Evolutionary conservation across 2,888 invertebrate species (phyloP).

Genomic region (Microchrysa polita): DNA sequence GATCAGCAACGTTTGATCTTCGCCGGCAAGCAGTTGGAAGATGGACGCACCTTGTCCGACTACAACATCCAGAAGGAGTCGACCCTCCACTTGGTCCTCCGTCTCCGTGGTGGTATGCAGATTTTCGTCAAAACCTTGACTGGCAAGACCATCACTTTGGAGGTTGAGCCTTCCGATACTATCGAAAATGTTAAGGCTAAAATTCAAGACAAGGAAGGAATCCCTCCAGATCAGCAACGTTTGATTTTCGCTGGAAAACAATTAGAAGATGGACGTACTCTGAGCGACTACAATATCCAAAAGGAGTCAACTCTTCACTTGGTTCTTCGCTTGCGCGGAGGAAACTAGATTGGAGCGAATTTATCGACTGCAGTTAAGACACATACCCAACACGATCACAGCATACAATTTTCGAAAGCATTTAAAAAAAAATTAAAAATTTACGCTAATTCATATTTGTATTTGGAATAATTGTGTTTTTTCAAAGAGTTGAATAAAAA

Average conservation of each 20-base stretch:
- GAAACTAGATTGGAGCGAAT: conserved; percentile 22
- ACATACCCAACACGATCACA: not conserved
- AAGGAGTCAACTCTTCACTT: conserved; percentile 47
- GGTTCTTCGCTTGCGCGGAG: conserved; percentile 44
- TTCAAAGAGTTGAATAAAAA: conserved; percentile 32
- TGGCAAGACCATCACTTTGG: conserved; percentile 47
- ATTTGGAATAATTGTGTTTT: not conserved
- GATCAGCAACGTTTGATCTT: conserved; percentile 48
- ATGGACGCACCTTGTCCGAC: conserved; percentile 45
- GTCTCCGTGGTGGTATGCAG: conserved; percentile 46
- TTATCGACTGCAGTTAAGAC: not conserved
- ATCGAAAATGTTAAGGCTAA: conserved; percentile 46
- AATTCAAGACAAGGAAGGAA: conserved; percentile 46
- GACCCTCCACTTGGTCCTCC: conserved; percentile 45
- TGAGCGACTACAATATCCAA: conserved; percentile 46
- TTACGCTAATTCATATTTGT: conserved; percentile 32
- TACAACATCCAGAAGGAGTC: conserved; percentile 47
- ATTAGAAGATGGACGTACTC: conserved; percentile 45
- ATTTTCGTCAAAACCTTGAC: conserved; percentile 47
- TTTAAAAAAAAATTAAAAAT: conserved; percentile 30
- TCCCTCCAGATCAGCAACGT: conserved; percentile 47
- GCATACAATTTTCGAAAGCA: conserved; percentile 29
- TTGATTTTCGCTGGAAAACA: conserved; percentile 44
- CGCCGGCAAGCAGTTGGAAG: conserved; percentile 46
- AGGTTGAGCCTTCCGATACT: conserved; percentile 45